phyloP scores from a whole-genome alignment of 2,797 vertebrate genomes.

The Galagoides demidoff region DNA sequence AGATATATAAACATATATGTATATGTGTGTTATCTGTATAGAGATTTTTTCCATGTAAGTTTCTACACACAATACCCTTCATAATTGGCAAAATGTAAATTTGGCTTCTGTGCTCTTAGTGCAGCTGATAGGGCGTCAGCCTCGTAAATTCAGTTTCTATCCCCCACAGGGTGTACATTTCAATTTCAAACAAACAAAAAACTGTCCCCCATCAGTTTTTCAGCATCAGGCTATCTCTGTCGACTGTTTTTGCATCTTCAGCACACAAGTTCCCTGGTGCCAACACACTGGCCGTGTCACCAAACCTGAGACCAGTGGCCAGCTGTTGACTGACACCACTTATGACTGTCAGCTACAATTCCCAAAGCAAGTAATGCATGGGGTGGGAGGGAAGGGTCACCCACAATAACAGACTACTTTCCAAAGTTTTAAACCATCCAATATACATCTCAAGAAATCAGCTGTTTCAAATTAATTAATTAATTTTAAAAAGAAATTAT shows the following conservation, averaged over 20 bases:
- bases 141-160: not conserved
- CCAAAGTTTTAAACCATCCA: not conserved
- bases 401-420: not conserved
- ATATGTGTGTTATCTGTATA: not conserved
- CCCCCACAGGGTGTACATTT: not conserved
- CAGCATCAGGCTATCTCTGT: not conserved
- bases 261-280: not conserved
- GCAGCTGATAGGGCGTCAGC: too few species aligned
- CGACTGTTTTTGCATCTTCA: not conserved
- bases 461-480: not conserved
- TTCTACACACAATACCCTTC: not conserved
- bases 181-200: slow-evolving; percentile 26
- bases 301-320: not conserved
- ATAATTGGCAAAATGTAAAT: not conserved
- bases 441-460: not conserved
- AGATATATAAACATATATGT: not conserved
- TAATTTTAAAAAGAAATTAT: not conserved
- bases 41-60: not conserved
- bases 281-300: not conserved
- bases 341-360: not conserved
- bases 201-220: not conserved
- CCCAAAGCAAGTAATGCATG: not conserved
- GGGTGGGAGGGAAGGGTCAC: too few species aligned
- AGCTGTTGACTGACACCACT: not conserved
- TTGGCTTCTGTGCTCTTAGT: not conserved